Conservation (phyloP, 2,113 vertebrate genomes). For the Miniopterus natalensis region DNA sequence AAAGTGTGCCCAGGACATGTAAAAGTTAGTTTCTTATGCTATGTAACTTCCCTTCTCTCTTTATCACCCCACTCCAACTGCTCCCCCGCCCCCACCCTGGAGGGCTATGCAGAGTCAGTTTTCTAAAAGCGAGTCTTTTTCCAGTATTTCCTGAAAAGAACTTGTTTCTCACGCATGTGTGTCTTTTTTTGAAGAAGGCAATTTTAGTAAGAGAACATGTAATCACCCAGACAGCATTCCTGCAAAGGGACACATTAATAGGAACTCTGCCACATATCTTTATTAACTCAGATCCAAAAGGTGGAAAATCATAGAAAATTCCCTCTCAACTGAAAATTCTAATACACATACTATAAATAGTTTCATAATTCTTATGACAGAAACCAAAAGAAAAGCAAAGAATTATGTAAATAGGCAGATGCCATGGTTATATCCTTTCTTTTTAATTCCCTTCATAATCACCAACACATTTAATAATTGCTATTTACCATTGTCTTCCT, state of each 20-base stretch:
- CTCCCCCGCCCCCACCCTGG: not conserved
- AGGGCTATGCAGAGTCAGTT: not conserved
- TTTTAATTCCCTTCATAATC: conserved; percentile 16
- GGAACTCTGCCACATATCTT: not conserved
- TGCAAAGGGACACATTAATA: not conserved
- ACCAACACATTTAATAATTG: not conserved
- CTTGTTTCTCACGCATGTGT: not conserved
- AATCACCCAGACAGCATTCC: not conserved
- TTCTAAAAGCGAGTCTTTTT: conserved; percentile 17
- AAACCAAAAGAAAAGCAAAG: not conserved
- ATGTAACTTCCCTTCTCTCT: not conserved
- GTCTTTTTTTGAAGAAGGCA: not conserved
- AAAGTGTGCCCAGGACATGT: not conserved
- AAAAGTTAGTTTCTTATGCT: not conserved
- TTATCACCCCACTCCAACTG: not conserved
- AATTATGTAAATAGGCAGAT: not conserved
- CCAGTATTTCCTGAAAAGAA: conserved; percentile 16
- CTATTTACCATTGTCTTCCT: conserved; percentile 13
- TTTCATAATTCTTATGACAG: conserved; percentile 41
- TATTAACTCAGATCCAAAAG: conserved; percentile 5
- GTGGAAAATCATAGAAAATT: not conserved
- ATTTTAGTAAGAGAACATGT: not conserved
- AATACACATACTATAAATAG: not conserved
- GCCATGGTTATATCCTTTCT: not conserved
- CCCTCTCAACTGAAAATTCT: not conserved